phyloP scores from a whole-genome alignment of 2,888 invertebrate genomes.

The Belgica antarctica region DNA sequence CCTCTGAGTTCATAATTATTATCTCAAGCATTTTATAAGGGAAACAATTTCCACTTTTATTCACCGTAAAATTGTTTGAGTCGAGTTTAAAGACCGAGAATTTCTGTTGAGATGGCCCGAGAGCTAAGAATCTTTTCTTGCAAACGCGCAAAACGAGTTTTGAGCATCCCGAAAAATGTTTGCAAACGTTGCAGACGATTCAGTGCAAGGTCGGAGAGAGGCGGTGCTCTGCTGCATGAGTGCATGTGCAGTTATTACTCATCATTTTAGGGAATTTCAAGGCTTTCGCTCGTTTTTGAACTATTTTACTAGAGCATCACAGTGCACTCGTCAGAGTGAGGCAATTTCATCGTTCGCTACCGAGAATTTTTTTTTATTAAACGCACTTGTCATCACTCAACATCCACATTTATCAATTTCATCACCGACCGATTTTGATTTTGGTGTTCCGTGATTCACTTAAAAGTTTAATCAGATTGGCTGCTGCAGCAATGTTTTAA shows the following conservation, averaged over 20 bases:
- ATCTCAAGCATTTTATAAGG: too few species aligned
- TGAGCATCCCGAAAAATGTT: not conserved
- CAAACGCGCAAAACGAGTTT: conserved; percentile 11
- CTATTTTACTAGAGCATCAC: not conserved
- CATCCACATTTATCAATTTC: too few species aligned
- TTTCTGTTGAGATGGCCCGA: not conserved
- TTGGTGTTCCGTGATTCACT: too few species aligned
- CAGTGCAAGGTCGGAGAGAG: conserved; percentile 18
- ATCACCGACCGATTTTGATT: too few species aligned
- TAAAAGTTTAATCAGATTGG: too few species aligned
- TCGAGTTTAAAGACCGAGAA: not conserved
- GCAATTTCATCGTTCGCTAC: too few species aligned
- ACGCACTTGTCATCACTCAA: too few species aligned
- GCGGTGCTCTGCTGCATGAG: not conserved
- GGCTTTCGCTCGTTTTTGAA: not conserved
- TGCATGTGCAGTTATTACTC: conserved; percentile 28
- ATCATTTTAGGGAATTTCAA: conserved; percentile 23
- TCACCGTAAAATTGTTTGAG: not conserved
- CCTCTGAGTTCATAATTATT: too few species aligned
- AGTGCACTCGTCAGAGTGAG: too few species aligned
- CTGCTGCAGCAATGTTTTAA: too few species aligned
- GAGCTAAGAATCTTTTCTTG: conserved; percentile 6
- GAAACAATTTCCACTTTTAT: too few species aligned
- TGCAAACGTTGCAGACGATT: not conserved
- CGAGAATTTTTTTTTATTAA: too few species aligned